Evolutionary conservation across 2,113 vertebrate species (phyloP).

Genomic region (human (Homo sapiens)): GRCh38 chr4:119581501-119582000

Average conservation of each 20-base stretch:
- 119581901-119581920: background rate
- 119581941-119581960: background rate
- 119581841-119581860: background rate
- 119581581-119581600: background rate
- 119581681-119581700: background rate
- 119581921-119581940: background rate
- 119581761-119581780: background rate
- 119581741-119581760: background rate
- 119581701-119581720: background rate
- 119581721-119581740: background rate
- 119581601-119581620: background rate
- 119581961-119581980: background rate
- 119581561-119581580: background rate
- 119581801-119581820: background rate
- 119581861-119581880: background rate
- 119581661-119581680: background rate
- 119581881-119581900: background rate
- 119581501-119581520: background rate
- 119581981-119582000: background rate
- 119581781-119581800: background rate
- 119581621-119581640: background rate
- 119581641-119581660: background rate
- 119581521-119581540: background rate
- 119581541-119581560: background rate
- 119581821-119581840: background rate